Evolutionary conservation across 2,113 vertebrate genomes (phyloP).

Genomic region (Girardinichthys multiradiatus): DNA sequence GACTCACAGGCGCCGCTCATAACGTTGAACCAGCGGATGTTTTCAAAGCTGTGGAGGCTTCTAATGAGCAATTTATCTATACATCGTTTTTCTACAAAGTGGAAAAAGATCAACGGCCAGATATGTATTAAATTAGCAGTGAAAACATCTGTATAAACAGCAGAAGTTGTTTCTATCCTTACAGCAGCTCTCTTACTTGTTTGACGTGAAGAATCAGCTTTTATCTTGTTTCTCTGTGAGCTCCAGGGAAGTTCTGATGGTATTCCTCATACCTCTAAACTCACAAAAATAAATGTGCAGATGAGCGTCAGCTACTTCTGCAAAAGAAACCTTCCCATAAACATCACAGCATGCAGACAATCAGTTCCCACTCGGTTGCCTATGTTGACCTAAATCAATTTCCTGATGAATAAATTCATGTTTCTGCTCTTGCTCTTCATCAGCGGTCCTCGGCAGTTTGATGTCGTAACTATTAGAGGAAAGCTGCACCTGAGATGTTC

Average conservation of each 20-base stretch:
- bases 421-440: conserved; percentile 40
- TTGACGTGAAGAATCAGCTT: conserved; percentile 28
- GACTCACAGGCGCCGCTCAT: conserved; percentile 62
- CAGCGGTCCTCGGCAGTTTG: conserved; percentile 43
- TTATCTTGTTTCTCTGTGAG: conserved; percentile 20
- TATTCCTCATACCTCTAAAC: conserved; percentile 44
- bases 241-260: conserved; percentile 20
- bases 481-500: neutral
- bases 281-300: conserved; percentile 5
- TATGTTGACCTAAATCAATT: conserved; percentile 58
- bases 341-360: conserved; percentile 46
- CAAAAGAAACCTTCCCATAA: conserved; percentile 44
- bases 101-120: conserved; percentile 17
- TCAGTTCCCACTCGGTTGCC: conserved; percentile 46
- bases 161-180: neutral
- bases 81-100: conserved; percentile 30
- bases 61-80: conserved; percentile 44
- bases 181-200: conserved; percentile 1
- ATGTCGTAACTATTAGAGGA: conserved; percentile 55
- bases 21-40: conserved; percentile 47
- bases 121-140: conserved; percentile 43
- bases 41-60: conserved; percentile 45
- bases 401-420: conserved; percentile 59
- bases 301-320: conserved; percentile 28
- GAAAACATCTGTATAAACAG: neutral